A percentile compares a stretch with the other conserved stretches of the same genome.
phyloP scores from a whole-genome alignment of 2,113 vertebrate species.

The Nesogale talazaci region DNA sequence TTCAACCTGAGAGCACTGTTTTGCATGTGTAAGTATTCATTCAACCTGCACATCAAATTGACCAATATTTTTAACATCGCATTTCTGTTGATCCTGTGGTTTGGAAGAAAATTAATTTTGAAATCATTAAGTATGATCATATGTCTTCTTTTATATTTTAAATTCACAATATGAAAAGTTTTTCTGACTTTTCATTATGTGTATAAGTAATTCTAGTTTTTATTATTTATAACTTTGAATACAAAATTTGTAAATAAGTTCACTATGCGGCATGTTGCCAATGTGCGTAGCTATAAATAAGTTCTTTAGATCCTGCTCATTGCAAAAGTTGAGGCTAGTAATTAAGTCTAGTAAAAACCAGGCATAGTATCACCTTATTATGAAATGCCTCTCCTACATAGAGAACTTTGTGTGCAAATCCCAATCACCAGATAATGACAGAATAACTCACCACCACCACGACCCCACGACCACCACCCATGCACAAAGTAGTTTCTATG shows the following conservation, averaged over 20 bases:
- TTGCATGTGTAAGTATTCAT: slow-evolving; percentile 24
- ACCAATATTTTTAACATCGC: slow-evolving; percentile 9
- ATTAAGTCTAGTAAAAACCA: neutral
- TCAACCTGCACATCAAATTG: neutral
- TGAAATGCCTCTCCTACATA: neutral
- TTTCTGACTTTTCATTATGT: too few species aligned
- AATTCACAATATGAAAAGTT: neutral
- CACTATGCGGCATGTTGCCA: neutral
- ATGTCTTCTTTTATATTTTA: neutral
- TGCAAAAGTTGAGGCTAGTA: neutral
- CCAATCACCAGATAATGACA: neutral
- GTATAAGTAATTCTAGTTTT: slow-evolving; percentile 17
- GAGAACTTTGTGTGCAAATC: slow-evolving; percentile 6
- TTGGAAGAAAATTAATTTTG: slow-evolving; percentile 42
- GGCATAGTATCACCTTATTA: neutral
- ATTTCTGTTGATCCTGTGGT: slow-evolving; percentile 17
- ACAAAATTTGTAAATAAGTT: too few species aligned
- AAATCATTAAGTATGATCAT: neutral
- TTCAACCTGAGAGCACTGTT: neutral
- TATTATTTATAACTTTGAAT: neutral
- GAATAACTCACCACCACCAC: neutral
- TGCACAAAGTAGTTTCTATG: neutral
- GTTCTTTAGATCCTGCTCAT: neutral
- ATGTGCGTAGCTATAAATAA: neutral
- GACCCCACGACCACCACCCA: neutral